A percentile compares a stretch with the other conserved stretches of the same genome.
phyloP scores from a whole-genome alignment of 2,113 vertebrate genomes.

The Talpa occidentalis region DNA sequence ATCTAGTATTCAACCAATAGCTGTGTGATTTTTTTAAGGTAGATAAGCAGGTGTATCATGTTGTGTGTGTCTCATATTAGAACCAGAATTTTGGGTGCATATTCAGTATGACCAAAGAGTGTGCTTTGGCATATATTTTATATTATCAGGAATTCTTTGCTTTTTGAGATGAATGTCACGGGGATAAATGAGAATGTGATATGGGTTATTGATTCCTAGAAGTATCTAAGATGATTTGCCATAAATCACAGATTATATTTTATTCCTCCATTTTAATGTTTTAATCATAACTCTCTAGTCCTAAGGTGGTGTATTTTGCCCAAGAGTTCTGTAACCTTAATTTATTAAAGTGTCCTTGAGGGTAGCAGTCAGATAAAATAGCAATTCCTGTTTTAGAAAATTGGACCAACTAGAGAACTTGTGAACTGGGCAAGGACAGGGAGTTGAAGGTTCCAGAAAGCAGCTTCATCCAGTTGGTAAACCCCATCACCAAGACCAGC shows the following conservation, averaged over 20 bases:
- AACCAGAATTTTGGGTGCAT: neutral
- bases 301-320: conserved; percentile 35
- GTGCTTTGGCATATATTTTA: conserved; percentile 26
- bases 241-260: conserved; percentile 50
- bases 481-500: neutral
- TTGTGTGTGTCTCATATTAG: neutral
- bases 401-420: neutral
- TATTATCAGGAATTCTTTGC: conserved; percentile 21
- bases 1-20: neutral
- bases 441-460: conserved; percentile 42
- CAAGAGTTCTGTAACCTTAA: conserved; percentile 58
- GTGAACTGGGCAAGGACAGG: conserved; percentile 51
- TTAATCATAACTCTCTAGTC: conserved; percentile 63
- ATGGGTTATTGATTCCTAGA: conserved; percentile 70
- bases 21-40: neutral
- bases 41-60: neutral
- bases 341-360: conserved; percentile 69
- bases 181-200: neutral
- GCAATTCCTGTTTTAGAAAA: conserved; percentile 29
- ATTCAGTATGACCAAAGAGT: neutral
- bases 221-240: conserved; percentile 63
- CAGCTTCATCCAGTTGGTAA: conserved; percentile 20
- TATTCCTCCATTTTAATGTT: conserved; percentile 70
- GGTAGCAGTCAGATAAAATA: conserved; percentile 24
- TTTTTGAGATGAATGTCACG: conserved; percentile 62